Percentiles rank a stretch among this genome's conserved stretches.
Conservation (phyloP, 1,140 invertebrate species). For the Trichomalopsis sarcophagae region DNA sequence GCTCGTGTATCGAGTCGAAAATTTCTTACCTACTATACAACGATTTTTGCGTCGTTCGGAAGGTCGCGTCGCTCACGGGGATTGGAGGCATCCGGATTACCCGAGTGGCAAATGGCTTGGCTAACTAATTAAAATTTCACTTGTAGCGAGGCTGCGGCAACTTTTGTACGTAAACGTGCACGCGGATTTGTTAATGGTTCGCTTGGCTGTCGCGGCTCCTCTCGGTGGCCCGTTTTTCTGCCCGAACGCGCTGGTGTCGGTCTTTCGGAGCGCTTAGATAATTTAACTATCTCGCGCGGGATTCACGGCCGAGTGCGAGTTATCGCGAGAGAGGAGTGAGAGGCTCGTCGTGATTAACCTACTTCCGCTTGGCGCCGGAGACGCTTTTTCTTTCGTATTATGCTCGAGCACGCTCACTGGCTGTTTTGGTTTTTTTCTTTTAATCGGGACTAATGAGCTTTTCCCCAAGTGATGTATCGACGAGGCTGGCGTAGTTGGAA, state of each 20-base stretch:
- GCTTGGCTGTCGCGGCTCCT: background rate
- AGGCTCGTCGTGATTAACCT: slow-evolving; percentile 32
- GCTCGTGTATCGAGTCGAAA: background rate
- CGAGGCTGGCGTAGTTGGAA: background rate
- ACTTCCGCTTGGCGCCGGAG: slow-evolving; percentile 11
- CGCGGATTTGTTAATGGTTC: background rate
- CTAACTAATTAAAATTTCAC: slow-evolving; percentile 51
- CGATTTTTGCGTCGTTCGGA: background rate
- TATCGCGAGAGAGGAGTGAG: background rate
- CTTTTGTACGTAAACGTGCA: background rate
- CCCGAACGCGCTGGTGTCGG: background rate
- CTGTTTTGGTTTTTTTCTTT: too few relatives aligned
- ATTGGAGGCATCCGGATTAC: slow-evolving; percentile 11
- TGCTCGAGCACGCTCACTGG: background rate
- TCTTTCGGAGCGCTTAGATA: slow-evolving; percentile 3
- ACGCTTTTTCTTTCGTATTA: slow-evolving; percentile 5
- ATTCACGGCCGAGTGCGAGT: slow-evolving; percentile 20
- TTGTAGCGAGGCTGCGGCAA: background rate
- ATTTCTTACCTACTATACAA: background rate
- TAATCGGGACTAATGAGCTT: too few relatives aligned
- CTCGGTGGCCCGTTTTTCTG: background rate
- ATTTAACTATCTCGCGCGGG: slow-evolving; percentile 28
- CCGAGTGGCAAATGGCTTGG: slow-evolving; percentile 29
- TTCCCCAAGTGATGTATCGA: too few relatives aligned
- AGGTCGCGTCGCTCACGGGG: background rate